phyloP scores from a whole-genome alignment of 2,888 invertebrate species.

The Choreutis nemorana region DNA sequence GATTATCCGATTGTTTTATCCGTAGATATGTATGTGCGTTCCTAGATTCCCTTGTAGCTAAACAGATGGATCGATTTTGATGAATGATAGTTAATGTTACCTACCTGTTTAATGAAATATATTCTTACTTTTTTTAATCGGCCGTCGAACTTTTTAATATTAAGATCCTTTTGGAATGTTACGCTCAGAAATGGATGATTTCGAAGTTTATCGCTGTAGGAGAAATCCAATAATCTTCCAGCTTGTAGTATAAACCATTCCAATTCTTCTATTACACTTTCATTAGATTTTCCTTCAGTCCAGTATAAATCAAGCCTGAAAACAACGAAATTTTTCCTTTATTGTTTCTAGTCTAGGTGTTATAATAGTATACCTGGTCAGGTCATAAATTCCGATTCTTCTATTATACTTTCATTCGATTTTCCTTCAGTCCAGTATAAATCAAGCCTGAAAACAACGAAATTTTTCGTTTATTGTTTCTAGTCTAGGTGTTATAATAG shows the following conservation, averaged over 20 bases:
- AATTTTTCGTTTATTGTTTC: neutral
- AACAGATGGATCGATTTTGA: too few relatives aligned
- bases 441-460: too few relatives aligned
- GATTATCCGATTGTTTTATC: too few relatives aligned
- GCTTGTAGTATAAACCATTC: slow-evolving; percentile 16
- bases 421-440: neutral
- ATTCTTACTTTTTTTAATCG: slow-evolving; percentile 19
- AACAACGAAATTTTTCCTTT: too few relatives aligned
- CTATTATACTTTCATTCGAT: slow-evolving; percentile 4
- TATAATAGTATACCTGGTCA: neutral
- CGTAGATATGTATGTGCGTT: too few relatives aligned
- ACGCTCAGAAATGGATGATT: slow-evolving; percentile 12
- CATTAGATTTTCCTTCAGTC: neutral
- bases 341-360: neutral
- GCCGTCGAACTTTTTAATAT: too few relatives aligned
- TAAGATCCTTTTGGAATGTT: too few relatives aligned
- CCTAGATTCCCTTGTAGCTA: too few relatives aligned
- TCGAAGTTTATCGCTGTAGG: slow-evolving; percentile 17
- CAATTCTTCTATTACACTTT: slow-evolving; percentile 14
- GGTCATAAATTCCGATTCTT: slow-evolving; percentile 14
- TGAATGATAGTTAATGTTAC: too few relatives aligned
- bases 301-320: too few relatives aligned
- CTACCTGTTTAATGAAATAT: too few relatives aligned
- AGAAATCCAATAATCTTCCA: slow-evolving; percentile 33
- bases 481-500: neutral